Evolutionary conservation across 1,140 invertebrate species (phyloP), one percentile per base, ranked within the genome.

Genomic region (Nebria ingens): DNA sequence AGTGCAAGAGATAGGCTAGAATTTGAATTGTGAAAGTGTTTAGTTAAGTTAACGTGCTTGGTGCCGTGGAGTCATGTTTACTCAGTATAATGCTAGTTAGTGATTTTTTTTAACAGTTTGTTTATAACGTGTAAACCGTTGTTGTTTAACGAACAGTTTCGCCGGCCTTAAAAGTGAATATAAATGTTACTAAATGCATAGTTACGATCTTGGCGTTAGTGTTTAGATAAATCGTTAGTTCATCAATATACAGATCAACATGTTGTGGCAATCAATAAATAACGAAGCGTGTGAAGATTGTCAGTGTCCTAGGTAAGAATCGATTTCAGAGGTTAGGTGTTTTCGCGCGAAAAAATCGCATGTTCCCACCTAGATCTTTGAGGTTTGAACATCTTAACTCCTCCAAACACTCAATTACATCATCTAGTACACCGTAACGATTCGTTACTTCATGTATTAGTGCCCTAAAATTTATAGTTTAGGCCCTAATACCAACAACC

Each of bases 241-340:
- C 25, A 9, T 34, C 25, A 9, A 34, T 34, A 34, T 34, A 34
- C n/a, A n/a, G n/a, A 29, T 45, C 40, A 45, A 45, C 9, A 45
- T 45, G 40, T 45, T 45, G 6, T 45, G 40, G 40, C 40, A 45
- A 17, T 45, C 40, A 11, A 45, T 45, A n/a, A n/a, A n/a, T 17
- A 45, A 45, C 40, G 40, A 45, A 17, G 17, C 9, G 4, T 45
- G 40, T 17, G 40, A 45, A 45, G 40, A 12, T 45, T 45, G 40
- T 17, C 40, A 45, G 6, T 45, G 40, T 45, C 17, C 40, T 17
- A 45, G 40, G 40, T 45, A 45, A 45, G 9, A 12, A 45, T 11
- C 15, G 9, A 17, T 45, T 45, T 11, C 17, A 4, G 6, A 45
- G 40, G 40, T 17, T 45, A 17, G 40, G 17, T 12, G 4, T 45